These are phyloP conservation scores for Philopotamus ludificatus DNA, from an alignment of 1,140 invertebrate species.

Conservation along the genomic window DNA sequence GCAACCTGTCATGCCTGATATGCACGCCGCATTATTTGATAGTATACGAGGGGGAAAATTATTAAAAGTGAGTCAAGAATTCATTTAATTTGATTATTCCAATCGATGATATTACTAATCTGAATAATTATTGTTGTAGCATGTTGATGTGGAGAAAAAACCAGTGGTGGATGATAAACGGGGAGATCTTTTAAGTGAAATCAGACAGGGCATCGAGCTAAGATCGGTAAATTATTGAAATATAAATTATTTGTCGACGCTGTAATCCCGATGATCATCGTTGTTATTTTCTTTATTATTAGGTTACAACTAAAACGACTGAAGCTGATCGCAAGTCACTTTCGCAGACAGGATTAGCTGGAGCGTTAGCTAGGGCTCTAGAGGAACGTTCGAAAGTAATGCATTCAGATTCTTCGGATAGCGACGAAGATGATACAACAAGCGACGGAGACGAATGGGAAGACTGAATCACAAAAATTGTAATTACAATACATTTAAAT, in stretches of 20 bases:
- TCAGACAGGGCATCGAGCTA: slow-evolving; percentile 74
- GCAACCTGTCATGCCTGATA: slow-evolving; percentile 53
- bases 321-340: slow-evolving; percentile 40
- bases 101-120: neutral
- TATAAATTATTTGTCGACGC: neutral
- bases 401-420: slow-evolving; percentile 62
- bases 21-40: slow-evolving; percentile 70
- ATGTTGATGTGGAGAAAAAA: too few species aligned
- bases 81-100: neutral
- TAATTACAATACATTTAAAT: neutral
- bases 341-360: slow-evolving; percentile 67
- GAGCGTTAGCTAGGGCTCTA: slow-evolving; percentile 74
- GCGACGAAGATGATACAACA: slow-evolving; percentile 59
- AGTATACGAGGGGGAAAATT: slow-evolving; percentile 69
- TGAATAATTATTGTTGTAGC: slow-evolving; percentile 48
- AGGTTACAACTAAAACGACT: slow-evolving; percentile 37
- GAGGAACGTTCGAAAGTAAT: slow-evolving; percentile 69
- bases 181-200: slow-evolving; percentile 75
- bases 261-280: too few species aligned
- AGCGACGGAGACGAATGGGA: slow-evolving; percentile 73
- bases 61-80: slow-evolving; percentile 56
- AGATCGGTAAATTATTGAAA: slow-evolving; percentile 61
- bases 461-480: slow-evolving; percentile 47
- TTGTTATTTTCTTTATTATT: neutral
- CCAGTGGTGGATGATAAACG: slow-evolving; percentile 55